Conservation (phyloP, 1,140 invertebrate species). For the Heliconius congener region DNA sequence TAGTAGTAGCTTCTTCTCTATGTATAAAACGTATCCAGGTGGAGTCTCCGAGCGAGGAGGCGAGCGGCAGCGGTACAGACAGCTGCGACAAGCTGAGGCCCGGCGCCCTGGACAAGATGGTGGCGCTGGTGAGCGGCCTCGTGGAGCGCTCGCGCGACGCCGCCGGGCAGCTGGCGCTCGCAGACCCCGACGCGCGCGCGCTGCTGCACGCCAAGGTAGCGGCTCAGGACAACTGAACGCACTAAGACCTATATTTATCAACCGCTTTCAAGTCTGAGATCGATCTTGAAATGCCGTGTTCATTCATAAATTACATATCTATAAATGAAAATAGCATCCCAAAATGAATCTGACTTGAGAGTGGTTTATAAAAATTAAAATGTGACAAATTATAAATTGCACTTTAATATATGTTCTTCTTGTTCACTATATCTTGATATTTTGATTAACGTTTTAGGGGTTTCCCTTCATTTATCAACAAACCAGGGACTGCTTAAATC, state of each 20-base stretch:
- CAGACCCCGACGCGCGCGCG: constrained; percentile 89
- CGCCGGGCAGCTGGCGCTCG: constrained; percentile 88
- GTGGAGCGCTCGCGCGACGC: constrained; percentile 93
- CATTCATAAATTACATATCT: neutral
- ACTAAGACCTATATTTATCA: too few relatives aligned
- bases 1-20: too few relatives aligned
- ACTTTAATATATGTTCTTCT: too few relatives aligned
- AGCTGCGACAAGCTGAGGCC: constrained; percentile 88
- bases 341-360: too few relatives aligned
- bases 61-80: constrained; percentile 53
- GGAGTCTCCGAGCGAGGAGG: constrained; percentile 84
- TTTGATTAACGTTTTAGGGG: constrained; percentile 81
- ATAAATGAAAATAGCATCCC: too few relatives aligned
- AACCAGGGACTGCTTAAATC: constrained; percentile 95
- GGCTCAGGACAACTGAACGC: too few relatives aligned
- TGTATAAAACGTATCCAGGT: constrained; percentile 40
- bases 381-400: too few relatives aligned
- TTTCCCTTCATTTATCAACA: constrained; percentile 97
- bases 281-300: too few relatives aligned
- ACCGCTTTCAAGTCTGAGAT: neutral
- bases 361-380: too few relatives aligned
- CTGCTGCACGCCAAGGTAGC: constrained; percentile 91
- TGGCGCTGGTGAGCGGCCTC: constrained; percentile 92
- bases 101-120: constrained; percentile 97
- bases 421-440: neutral